Conservation (phyloP, 2,113 vertebrate species). For the Halichoerus grypus region DNA sequence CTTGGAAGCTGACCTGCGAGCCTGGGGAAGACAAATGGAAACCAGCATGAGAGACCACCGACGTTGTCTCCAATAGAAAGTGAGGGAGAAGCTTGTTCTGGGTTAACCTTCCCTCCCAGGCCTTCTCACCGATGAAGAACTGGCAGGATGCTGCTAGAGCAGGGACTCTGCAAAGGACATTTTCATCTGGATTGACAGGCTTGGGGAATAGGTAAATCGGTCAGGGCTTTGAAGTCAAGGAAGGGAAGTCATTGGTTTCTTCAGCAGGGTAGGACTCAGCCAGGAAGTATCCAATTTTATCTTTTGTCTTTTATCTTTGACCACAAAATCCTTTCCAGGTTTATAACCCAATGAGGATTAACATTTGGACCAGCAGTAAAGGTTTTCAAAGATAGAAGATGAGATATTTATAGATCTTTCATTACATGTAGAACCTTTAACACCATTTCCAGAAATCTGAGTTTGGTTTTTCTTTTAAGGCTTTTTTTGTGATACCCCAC, state of each 20-base stretch:
- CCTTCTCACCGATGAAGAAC: background rate
- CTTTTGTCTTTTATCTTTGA: slow-evolving; percentile 33
- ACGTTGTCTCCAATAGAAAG: background rate
- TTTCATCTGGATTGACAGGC: background rate
- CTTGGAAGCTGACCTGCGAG: accelerated
- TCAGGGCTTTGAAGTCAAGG: slow-evolving; percentile 1
- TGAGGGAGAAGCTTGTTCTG: background rate
- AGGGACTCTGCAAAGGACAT: background rate
- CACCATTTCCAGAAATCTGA: slow-evolving; percentile 39
- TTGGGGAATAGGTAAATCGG: background rate
- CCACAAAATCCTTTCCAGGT: slow-evolving; percentile 1
- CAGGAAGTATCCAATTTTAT: slow-evolving; percentile 61
- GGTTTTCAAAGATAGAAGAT: slow-evolving; percentile 31
- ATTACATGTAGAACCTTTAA: background rate
- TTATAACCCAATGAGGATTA: slow-evolving; percentile 63
- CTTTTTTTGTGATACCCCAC: background rate
- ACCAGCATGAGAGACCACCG: accelerated
- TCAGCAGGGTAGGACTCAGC: background rate
- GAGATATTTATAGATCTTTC: slow-evolving; percentile 60
- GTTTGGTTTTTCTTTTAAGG: slow-evolving; percentile 38
- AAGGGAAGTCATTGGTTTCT: slow-evolving; percentile 20
- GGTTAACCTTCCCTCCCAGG: background rate
- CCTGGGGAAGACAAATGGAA: background rate
- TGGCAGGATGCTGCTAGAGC: background rate
- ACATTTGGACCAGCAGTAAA: slow-evolving; percentile 22